A percentile compares a stretch with the other conserved stretches of the same genome.
Evolutionary conservation across 1,140 invertebrate genomes (phyloP).

Genomic region (Heliconius eleuchia): DNA sequence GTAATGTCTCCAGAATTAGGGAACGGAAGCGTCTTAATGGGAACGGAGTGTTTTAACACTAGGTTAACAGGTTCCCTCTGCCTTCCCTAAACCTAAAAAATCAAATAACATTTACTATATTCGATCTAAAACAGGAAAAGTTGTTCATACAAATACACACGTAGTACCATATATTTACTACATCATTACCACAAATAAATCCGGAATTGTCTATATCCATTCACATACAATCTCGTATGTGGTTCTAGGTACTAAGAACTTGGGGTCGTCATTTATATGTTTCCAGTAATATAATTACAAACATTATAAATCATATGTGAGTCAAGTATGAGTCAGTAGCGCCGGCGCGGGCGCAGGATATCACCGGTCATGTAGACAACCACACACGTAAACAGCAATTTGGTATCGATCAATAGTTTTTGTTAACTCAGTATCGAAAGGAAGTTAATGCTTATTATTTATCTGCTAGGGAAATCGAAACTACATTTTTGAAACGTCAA

Average conservation of each 20-base stretch:
- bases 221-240: constrained; percentile 24
- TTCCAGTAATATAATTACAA: constrained; percentile 70
- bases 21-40: no score
- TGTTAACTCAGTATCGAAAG: constrained; percentile 52
- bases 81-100: no score
- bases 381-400: constrained; percentile 74
- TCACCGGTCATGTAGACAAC: constrained; percentile 66
- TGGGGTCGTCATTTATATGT: constrained; percentile 50
- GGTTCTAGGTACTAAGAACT: constrained; percentile 53
- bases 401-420: constrained; percentile 68
- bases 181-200: constrained; percentile 17
- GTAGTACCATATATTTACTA: not conserved
- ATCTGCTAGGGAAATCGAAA: not conserved
- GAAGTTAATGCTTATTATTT: constrained; percentile 27
- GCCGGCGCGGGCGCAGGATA: constrained; percentile 62
- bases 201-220: constrained; percentile 2
- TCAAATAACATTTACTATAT: not conserved
- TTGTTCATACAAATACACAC: not conserved
- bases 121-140: not conserved
- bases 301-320: constrained; percentile 40
- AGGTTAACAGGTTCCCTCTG: no score
- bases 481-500: not conserved
- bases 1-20: no score
- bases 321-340: constrained; percentile 63
- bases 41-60: no score